These are phyloP conservation scores for Andrena camellia DNA, from an alignment of 2,888 invertebrate species.

Conservation along the genomic window DNA sequence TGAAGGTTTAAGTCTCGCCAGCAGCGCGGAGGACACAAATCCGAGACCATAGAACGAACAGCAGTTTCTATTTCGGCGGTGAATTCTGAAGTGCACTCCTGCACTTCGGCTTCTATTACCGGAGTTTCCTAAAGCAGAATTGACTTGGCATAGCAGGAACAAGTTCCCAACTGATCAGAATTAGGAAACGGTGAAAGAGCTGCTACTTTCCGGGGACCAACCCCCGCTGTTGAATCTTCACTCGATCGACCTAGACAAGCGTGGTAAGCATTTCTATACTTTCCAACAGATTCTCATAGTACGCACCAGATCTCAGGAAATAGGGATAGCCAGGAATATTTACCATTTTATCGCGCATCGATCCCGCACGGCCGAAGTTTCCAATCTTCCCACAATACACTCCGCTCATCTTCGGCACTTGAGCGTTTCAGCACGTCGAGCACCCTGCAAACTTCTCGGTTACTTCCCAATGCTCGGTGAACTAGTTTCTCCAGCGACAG, in stretches of 20 bases:
- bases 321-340: neutral
- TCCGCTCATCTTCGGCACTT: conserved; percentile 37
- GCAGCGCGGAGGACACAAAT: conserved; percentile 3
- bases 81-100: conserved; percentile 36
- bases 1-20: neutral
- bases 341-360: conserved; percentile 14
- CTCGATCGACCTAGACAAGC: conserved; percentile 8
- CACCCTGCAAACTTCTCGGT: conserved; percentile 44
- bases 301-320: too few species aligned
- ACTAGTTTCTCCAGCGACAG: conserved; percentile 41
- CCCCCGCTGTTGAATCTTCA: conserved; percentile 24
- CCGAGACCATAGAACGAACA: conserved; percentile 6
- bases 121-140: conserved; percentile 51
- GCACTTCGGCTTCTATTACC: conserved; percentile 55
- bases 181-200: conserved; percentile 51
- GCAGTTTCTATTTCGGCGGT: conserved; percentile 48
- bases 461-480: conserved; percentile 45
- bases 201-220: conserved; percentile 28
- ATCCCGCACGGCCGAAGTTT: conserved; percentile 11
- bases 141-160: conserved; percentile 47
- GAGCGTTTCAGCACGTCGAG: conserved; percentile 37
- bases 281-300: neutral
- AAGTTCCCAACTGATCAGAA: conserved; percentile 50
- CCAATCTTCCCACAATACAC: conserved; percentile 29
- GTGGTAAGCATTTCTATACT: neutral